Evolutionary conservation across 1,140 invertebrate genomes (phyloP), one percentile per base, ranked within the genome.

Genomic region (Drosophila burlai): DNA sequence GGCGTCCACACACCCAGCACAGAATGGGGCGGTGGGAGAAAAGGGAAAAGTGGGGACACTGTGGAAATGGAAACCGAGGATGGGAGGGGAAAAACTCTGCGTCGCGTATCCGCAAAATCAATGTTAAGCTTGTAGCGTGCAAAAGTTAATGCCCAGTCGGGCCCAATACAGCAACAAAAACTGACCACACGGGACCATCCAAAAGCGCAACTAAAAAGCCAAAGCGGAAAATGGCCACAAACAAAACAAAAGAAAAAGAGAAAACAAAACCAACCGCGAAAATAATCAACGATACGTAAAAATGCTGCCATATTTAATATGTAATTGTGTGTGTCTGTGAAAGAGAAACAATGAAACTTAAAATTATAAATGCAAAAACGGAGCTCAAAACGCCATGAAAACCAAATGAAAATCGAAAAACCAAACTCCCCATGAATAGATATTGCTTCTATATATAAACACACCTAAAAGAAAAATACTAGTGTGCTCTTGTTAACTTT

Each of bases 41-140:
- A 31, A 11, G 11, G 66, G 67, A 16, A 68, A 61, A 67, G 36
- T 31, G 34, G 49, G 38, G 74, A 42, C 45, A 77, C 62, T 50
- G 26, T 55, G 60, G 24, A 13, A 52, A 64, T 38, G 45, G 54
- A 36, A 31, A 63, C 36, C 13, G 43, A 38, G 54, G n/a, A 26
- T 26, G 29, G 26, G 60, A 58, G 54, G 34, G 54, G 15, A 10
- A 40, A 26, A 40, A 24, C 40, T 34, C 43, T 72, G 65, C 79
- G 59, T 47, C 46, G 71, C 75, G 66, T 75, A 82, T 82, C 76
- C 74, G 81, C 75, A 68, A 80, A 79, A 76, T 90, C 74, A 89
- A 89, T 89, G 82, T 89, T 80, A 90, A 90, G 85, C 85, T 84
- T 66, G 67, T 72, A 84, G 71, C 81, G 75, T 84, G 71, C 81